phyloP scores from a whole-genome alignment of 1,140 invertebrate genomes.

The Trichomalopsis sarcophagae region DNA sequence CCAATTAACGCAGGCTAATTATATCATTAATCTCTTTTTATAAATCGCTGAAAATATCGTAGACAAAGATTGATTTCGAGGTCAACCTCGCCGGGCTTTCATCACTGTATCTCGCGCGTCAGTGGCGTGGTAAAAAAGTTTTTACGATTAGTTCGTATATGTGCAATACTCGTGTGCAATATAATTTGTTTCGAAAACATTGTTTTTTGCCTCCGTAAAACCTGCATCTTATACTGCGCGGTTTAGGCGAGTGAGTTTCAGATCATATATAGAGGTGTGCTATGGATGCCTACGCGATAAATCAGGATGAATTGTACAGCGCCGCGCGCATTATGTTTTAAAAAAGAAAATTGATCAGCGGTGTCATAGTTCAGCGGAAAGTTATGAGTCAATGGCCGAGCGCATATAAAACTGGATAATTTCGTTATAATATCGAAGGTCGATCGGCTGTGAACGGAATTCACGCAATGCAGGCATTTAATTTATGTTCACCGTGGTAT shows the following conservation, averaged over 20 bases:
- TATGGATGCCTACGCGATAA: not conserved
- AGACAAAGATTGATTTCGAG: not conserved
- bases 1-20: not conserved
- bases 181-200: slow-evolving; percentile 9
- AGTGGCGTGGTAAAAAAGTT: not conserved
- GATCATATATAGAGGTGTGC: not conserved
- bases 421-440: not conserved
- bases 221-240: not conserved
- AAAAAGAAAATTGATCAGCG: not conserved
- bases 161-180: not conserved
- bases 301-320: not conserved
- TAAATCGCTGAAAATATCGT: not conserved
- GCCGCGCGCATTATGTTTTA: not conserved
- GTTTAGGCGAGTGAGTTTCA: not conserved
- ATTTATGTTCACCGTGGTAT: not conserved
- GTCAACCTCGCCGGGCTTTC: not conserved
- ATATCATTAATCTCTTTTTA: not conserved
- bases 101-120: not conserved
- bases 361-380: too few relatives aligned
- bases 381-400: too few relatives aligned
- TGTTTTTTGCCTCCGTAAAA: slow-evolving; percentile 10
- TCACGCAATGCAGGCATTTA: too few relatives aligned
- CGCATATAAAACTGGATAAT: not conserved
- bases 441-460: not conserved
- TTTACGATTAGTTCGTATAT: slow-evolving; percentile 1